A percentile compares a stretch with the other conserved stretches of the same genome.
Conservation (phyloP, 2,113 vertebrate genomes). For the Hymenochirus boettgeri region DNA sequence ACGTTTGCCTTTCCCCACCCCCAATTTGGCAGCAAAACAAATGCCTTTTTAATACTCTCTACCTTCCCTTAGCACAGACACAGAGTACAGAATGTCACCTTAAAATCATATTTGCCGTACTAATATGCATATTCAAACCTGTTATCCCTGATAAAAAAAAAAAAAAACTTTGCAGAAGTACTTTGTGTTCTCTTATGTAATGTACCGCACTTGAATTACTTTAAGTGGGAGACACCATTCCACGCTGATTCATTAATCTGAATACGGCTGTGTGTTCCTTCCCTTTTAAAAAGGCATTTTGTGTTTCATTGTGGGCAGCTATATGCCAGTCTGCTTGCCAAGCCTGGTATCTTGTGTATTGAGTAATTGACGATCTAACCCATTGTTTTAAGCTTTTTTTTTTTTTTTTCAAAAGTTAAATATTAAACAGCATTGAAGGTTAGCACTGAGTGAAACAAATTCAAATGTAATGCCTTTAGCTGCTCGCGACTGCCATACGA, state of each 20-base stretch:
- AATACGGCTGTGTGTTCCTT: slow-evolving; percentile 21
- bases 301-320: slow-evolving; percentile 41
- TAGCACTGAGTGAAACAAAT: slow-evolving; percentile 39
- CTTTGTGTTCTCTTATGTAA: slow-evolving; percentile 35
- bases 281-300: slow-evolving; percentile 45
- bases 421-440: slow-evolving; percentile 50
- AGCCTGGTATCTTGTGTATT: slow-evolving; percentile 46
- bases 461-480: slow-evolving; percentile 25
- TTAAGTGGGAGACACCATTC: slow-evolving; percentile 50
- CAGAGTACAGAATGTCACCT: slow-evolving; percentile 42
- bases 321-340: slow-evolving; percentile 47
- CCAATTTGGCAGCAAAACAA: not conserved
- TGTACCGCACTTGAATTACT: slow-evolving; percentile 27
- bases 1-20: too few species aligned
- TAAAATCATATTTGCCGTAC: slow-evolving; percentile 43
- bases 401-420: slow-evolving; percentile 49
- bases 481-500: too few species aligned
- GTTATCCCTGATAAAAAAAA: slow-evolving; percentile 33
- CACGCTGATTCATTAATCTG: slow-evolving; percentile 49
- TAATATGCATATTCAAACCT: slow-evolving; percentile 50
- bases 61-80: slow-evolving; percentile 11
- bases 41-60: not conserved
- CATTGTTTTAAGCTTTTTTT: slow-evolving; percentile 33
- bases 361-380: slow-evolving; percentile 49
- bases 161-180: not conserved